phyloP scores from a whole-genome alignment of 2,797 vertebrate species.

The Chloroceryle amazona region DNA sequence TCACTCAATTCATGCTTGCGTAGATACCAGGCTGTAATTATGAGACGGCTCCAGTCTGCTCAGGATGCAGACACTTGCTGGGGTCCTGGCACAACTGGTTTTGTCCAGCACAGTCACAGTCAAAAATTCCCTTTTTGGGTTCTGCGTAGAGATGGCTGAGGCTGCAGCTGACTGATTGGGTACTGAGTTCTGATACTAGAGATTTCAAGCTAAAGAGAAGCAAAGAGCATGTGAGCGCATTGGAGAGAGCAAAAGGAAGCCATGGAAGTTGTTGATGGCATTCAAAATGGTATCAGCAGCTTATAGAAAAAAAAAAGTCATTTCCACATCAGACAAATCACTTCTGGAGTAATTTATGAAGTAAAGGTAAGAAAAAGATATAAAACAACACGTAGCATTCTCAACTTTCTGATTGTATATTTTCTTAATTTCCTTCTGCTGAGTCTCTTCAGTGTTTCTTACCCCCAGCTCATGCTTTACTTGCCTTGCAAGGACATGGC shows the following conservation, averaged over 20 bases:
- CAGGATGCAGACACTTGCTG: neutral
- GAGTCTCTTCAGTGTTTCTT: neutral
- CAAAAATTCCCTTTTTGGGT: neutral
- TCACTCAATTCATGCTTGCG: constrained; percentile 27
- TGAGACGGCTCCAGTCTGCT: neutral
- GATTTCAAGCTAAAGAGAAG: neutral
- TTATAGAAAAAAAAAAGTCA: neutral
- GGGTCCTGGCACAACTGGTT: neutral
- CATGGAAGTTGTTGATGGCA: neutral
- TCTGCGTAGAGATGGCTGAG: neutral
- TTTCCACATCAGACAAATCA: neutral
- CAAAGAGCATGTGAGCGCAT: neutral
- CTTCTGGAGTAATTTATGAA: neutral
- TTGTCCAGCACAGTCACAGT: neutral
- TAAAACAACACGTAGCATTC: neutral
- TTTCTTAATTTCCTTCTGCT: neutral
- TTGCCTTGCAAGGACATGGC: constrained; percentile 10
- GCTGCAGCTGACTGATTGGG: neutral
- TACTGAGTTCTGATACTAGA: neutral
- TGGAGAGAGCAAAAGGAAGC: neutral
- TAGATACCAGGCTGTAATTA: constrained; percentile 5
- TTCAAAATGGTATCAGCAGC: neutral
- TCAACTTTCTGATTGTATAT: neutral
- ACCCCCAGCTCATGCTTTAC: neutral
- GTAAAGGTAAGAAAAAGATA: constrained; percentile 18